Conservation (phyloP, 1,140 invertebrate species). For the Agrilus planipennis region DNA sequence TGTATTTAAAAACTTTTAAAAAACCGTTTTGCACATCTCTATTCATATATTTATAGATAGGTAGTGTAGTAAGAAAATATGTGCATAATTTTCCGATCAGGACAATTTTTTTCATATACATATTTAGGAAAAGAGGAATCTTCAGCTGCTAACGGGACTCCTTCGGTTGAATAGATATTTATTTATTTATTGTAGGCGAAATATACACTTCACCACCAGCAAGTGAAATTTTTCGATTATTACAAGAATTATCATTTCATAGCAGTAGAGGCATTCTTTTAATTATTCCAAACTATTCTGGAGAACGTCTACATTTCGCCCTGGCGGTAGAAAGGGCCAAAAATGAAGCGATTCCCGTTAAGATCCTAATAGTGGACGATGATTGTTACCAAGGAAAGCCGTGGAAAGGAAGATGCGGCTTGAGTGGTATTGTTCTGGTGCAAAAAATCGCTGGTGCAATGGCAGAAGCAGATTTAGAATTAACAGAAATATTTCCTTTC, state of each 20-base stretch:
- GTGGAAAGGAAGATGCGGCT: constrained; percentile 37
- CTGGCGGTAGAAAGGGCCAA: constrained; percentile 28
- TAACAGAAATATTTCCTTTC: constrained; percentile 36
- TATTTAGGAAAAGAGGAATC: too few species aligned
- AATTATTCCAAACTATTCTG: constrained; percentile 22
- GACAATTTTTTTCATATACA: too few species aligned
- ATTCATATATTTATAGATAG: too few species aligned
- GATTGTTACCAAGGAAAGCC: constrained; percentile 15
- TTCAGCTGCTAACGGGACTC: too few species aligned
- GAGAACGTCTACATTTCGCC: constrained; percentile 27
- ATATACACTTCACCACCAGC: constrained; percentile 38
- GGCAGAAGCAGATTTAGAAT: constrained; percentile 41
- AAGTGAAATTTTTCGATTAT: constrained; percentile 37
- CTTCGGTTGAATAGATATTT: too few species aligned
- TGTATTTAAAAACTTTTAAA: too few species aligned
- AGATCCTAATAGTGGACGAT: constrained; percentile 21
- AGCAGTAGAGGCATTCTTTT: constrained; percentile 24
- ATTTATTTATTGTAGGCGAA: constrained; percentile 24
- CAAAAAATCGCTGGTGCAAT: constrained; percentile 57
- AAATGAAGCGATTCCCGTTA: constrained; percentile 22
- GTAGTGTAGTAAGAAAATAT: too few species aligned
- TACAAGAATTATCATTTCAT: constrained; percentile 37
- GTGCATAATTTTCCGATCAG: too few species aligned
- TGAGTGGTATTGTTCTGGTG: constrained; percentile 48
- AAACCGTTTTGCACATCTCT: too few species aligned